Evolutionary conservation across 2,888 invertebrate species (phyloP), one percentile per base, ranked within the genome.

Genomic region (Patella caerulea): DNA sequence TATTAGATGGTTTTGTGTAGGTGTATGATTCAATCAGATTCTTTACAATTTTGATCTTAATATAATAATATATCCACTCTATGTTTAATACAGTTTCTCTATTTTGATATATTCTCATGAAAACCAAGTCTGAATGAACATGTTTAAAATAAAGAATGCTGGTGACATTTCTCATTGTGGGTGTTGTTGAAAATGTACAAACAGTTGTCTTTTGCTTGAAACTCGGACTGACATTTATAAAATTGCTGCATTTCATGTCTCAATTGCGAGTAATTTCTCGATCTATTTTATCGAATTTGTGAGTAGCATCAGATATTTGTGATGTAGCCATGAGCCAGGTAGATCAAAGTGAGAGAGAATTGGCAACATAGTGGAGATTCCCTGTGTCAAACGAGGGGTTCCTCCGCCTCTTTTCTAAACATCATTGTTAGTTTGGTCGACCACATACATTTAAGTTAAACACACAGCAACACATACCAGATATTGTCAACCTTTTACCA

Each of bases 311-410:
- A 65, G 65, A 65, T 65, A 65, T 65, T 65, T 65, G 65, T 65
- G 24, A 24, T 65, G 65, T 24, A 65, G 65, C 65, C 65, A 65
- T 19, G 19, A 65, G 65, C 19, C 65, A 65, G 24, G 65, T 24
- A 65, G 65, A 65, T 65, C 65, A 65, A 65, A 65, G 65, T 11
- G 65, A 24, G 19, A 24, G 65, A 65, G 65, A 65, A 65, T 65
- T 65, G 65, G 65, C 65, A 65, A 65, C 65, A 65, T 65, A 24
- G 65, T 65, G 65, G 65, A 65, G 24, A 65, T 65, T 65, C 65
- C 24, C 65, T 24, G 65, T 65, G 65, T 65, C 19, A 65, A 65
- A 65, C 19, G 19, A 65, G 24, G 24, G 65, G 65, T 65, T 65
- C 65, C 65, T 65, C 65, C 65, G 24, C 65, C 65, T 65, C 65